Evolutionary conservation across 2,797 vertebrate genomes (phyloP).

Genomic region (Brotula barbata): DNA sequence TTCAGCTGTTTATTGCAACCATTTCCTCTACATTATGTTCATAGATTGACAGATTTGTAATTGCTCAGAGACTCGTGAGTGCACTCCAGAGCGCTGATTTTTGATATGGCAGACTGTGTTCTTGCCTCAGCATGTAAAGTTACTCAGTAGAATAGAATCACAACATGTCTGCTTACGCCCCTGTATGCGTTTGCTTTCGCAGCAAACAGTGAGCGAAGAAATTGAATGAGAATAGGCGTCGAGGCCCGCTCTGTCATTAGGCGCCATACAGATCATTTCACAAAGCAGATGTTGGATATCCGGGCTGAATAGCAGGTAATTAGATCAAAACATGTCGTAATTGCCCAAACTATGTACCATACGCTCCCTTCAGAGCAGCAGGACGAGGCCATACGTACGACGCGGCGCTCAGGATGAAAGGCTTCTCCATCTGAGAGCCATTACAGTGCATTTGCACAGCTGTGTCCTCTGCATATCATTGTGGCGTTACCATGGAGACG

Average conservation of each 20-base stretch:
- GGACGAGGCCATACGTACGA: conserved; percentile 39
- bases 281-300: conserved; percentile 62
- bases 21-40: conserved; percentile 64
- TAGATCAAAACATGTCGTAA: conserved; percentile 57
- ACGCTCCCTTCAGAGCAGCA: conserved; percentile 42
- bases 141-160: conserved; percentile 46
- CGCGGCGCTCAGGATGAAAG: conserved; percentile 30
- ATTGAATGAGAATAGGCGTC: conserved; percentile 55
- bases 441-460: conserved; percentile 55
- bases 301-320: conserved; percentile 59
- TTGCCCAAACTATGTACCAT: conserved; percentile 44
- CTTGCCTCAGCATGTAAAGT: conserved; percentile 45
- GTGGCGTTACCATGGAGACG: conserved; percentile 73
- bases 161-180: conserved; percentile 56
- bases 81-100: conserved; percentile 49
- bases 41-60: conserved; percentile 70
- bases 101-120: conserved; percentile 34
- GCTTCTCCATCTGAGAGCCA: conserved; percentile 30
- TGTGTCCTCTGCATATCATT: conserved; percentile 38
- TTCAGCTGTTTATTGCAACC: conserved; percentile 52
- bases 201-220: conserved; percentile 53
- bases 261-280: conserved; percentile 44
- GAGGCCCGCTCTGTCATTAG: conserved; percentile 54
- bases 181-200: conserved; percentile 43
- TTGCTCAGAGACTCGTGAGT: conserved; percentile 64